Conservation (phyloP, 2,797 vertebrate genomes). For the Luscinia luscinia region DNA sequence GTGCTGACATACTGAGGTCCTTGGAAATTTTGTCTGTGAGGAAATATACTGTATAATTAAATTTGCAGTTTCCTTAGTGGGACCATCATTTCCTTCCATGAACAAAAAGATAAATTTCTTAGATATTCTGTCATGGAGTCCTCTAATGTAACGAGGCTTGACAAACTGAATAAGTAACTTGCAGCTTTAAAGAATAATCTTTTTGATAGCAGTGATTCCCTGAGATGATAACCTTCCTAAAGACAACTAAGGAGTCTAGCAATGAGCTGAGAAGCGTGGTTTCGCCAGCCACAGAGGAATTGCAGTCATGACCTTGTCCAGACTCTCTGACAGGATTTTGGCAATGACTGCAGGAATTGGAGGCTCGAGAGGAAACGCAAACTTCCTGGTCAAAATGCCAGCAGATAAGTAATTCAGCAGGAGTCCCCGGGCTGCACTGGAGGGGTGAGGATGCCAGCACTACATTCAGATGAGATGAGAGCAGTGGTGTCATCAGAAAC, state of each 20-base stretch:
- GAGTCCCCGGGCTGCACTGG: not conserved
- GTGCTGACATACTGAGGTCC: slow-evolving; percentile 58
- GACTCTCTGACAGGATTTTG: slow-evolving; percentile 67
- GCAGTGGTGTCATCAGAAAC: not conserved
- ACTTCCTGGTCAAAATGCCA: slow-evolving; percentile 39
- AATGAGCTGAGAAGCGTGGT: slow-evolving; percentile 59
- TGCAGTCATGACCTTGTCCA: slow-evolving; percentile 67
- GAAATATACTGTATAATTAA: slow-evolving; percentile 72
- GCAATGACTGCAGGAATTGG: slow-evolving; percentile 42
- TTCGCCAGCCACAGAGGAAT: slow-evolving; percentile 34
- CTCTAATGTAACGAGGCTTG: slow-evolving; percentile 69
- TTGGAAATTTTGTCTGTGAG: slow-evolving; percentile 66
- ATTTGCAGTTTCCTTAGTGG: slow-evolving; percentile 63
- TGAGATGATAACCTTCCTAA: slow-evolving; percentile 74
- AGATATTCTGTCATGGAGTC: slow-evolving; percentile 66
- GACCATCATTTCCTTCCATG: slow-evolving; percentile 50
- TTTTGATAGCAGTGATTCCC: slow-evolving; percentile 61
- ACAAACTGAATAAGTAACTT: slow-evolving; percentile 70
- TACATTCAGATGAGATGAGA: slow-evolving; percentile 49
- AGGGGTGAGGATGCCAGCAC: not conserved
- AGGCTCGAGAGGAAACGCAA: not conserved
- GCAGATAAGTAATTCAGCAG: slow-evolving; percentile 29
- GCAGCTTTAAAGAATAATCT: slow-evolving; percentile 71
- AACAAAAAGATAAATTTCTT: slow-evolving; percentile 64
- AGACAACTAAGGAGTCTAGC: slow-evolving; percentile 62